Evolutionary conservation across 2,888 invertebrate genomes (phyloP).

Genomic region (Hymenopus coronatus): DNA sequence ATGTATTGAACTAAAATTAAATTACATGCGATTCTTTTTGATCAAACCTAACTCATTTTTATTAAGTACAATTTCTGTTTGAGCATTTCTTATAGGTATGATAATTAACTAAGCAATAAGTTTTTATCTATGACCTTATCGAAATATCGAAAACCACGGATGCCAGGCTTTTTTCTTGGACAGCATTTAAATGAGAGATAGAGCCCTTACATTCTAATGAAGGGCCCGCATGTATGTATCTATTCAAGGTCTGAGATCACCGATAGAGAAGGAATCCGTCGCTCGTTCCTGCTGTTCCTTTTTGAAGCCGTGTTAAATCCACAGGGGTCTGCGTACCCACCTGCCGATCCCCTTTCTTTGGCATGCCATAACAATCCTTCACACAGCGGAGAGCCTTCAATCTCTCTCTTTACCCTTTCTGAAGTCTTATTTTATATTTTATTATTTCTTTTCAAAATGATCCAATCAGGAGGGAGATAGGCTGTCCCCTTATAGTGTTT

Average conservation of each 20-base stretch:
- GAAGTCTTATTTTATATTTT: neutral
- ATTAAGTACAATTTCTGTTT: no score
- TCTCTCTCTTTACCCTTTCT: constrained; percentile 43
- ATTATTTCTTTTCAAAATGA: neutral
- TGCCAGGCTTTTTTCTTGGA: no score
- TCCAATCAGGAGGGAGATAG: neutral
- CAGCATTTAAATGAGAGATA: no score
- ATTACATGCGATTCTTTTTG: no score
- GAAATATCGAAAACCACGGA: no score
- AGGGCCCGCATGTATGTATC: no score
- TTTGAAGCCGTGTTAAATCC: constrained; percentile 25
- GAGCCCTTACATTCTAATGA: no score
- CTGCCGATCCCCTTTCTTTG: constrained; percentile 28
- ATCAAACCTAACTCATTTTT: no score
- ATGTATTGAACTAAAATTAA: no score
- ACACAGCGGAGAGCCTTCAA: constrained; percentile 31
- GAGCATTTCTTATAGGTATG: no score
- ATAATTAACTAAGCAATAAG: no score
- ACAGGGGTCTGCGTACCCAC: constrained; percentile 21
- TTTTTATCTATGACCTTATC: no score
- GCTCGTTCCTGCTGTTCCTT: neutral
- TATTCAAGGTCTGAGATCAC: neutral
- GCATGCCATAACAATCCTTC: constrained; percentile 24
- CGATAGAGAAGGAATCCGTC: constrained; percentile 6
- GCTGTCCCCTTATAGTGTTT: neutral